Evolutionary conservation across 2,888 invertebrate species (phyloP).

Genomic region (Ischnus inquisitorius): DNA sequence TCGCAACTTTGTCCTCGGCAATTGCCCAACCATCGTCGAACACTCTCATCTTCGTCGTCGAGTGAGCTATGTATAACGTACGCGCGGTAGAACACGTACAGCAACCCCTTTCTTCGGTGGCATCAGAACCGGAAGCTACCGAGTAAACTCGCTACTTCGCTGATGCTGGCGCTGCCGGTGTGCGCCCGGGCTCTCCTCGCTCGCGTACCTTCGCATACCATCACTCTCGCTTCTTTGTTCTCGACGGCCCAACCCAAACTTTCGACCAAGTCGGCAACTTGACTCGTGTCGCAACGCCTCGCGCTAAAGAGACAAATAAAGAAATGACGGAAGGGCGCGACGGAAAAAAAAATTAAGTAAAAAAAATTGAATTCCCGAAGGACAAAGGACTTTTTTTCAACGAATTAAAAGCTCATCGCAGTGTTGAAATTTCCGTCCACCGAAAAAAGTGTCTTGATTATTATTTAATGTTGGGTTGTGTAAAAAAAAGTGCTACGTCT

Average conservation of each 20-base stretch:
- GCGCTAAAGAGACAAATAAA: conserved; percentile 4
- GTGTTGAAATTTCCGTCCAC: too few relatives aligned
- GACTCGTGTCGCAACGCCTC: neutral
- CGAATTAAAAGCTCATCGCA: neutral
- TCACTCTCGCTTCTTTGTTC: conserved; percentile 51
- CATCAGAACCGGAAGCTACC: conserved; percentile 49
- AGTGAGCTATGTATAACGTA: neutral
- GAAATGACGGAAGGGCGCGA: neutral
- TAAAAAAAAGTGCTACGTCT: too few relatives aligned
- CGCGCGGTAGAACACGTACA: conserved; percentile 41
- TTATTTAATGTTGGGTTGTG: too few relatives aligned
- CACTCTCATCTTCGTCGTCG: conserved; percentile 37
- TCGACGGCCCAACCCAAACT: conserved; percentile 24
- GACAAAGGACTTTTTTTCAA: neutral
- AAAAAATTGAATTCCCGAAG: neutral
- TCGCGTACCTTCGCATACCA: conserved; percentile 30
- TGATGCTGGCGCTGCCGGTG: conserved; percentile 36
- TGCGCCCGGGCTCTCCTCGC: conserved; percentile 65
- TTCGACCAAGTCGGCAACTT: conserved; percentile 13
- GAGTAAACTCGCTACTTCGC: conserved; percentile 50
- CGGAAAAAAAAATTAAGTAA: neutral
- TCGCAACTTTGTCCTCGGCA: conserved; percentile 41
- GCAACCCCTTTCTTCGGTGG: conserved; percentile 46
- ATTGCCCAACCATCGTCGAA: conserved; percentile 47
- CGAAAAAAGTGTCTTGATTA: too few relatives aligned